Evolutionary conservation across 2,797 vertebrate species (phyloP).

Genomic region (Oreonectes daqikongensis): DNA sequence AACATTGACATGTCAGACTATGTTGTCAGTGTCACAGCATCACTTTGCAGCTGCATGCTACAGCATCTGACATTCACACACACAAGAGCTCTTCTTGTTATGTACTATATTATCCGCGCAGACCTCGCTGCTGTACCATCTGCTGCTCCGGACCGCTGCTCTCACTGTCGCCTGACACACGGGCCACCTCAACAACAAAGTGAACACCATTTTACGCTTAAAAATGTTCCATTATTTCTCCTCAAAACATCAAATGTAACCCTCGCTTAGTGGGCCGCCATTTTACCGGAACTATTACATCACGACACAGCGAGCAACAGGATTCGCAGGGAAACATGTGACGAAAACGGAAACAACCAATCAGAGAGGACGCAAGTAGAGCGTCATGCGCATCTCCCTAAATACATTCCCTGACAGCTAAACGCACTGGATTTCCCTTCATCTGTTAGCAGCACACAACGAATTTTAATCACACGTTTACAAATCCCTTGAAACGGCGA

Average conservation of each 20-base stretch:
- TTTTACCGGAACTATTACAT: constrained; percentile 71
- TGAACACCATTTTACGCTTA: constrained; percentile 61
- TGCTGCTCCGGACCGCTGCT: constrained; percentile 44
- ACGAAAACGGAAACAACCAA: constrained; percentile 29
- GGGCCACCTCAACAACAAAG: constrained; percentile 55
- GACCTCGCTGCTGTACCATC: constrained; percentile 78
- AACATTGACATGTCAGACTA: background rate
- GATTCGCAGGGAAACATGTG: constrained; percentile 39
- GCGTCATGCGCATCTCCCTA: constrained; percentile 41
- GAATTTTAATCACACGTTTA: background rate
- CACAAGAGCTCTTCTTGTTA: background rate
- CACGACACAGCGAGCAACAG: constrained; percentile 35
- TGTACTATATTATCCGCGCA: constrained; percentile 1
- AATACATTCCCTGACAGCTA: constrained; percentile 38
- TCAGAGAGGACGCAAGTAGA: constrained; percentile 55
- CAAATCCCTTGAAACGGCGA: background rate
- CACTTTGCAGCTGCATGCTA: background rate
- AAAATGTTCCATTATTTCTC: constrained; percentile 33
- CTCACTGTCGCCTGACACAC: constrained; percentile 48
- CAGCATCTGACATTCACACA: background rate
- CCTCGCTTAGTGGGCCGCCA: constrained; percentile 68
- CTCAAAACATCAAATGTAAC: constrained; percentile 24
- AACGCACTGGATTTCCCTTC: background rate
- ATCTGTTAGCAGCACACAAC: background rate
- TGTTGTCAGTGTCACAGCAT: background rate